A percentile compares a stretch with the other conserved stretches of the same genome.
Conservation (phyloP, 2,113 vertebrate species). For the Stomatorhinus ivindoensis region DNA sequence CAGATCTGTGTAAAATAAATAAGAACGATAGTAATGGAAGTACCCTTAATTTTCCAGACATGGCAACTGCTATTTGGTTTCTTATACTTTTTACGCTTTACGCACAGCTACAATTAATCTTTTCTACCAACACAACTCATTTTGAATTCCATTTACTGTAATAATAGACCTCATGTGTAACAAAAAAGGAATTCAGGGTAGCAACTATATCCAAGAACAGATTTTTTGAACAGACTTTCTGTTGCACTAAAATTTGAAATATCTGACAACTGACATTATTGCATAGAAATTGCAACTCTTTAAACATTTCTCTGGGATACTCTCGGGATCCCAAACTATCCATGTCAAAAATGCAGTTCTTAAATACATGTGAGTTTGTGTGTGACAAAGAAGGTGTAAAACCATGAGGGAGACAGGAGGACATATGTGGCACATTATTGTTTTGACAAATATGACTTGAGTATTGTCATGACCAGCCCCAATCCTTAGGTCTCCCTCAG, state of each 20-base stretch:
- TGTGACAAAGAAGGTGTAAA: not conserved
- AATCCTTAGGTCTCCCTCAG: too few species aligned
- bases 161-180: not conserved
- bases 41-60: not conserved
- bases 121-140: not conserved
- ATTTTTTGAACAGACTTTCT: not conserved
- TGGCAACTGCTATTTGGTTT: not conserved
- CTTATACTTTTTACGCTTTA: not conserved
- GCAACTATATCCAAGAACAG: not conserved
- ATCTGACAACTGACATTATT: not conserved
- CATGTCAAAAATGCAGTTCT: not conserved
- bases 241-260: not conserved
- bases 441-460: not conserved
- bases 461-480: too few species aligned
- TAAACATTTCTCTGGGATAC: not conserved
- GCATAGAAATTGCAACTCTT: not conserved
- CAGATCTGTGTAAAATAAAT: constrained; percentile 3
- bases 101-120: not conserved
- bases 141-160: not conserved
- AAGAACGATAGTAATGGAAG: not conserved
- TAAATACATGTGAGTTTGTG: not conserved
- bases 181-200: not conserved
- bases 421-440: not conserved
- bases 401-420: not conserved
- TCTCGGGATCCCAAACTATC: not conserved